Evolutionary conservation across 2,797 vertebrate species (phyloP).

Genomic region (Ispidina lecontei): DNA sequence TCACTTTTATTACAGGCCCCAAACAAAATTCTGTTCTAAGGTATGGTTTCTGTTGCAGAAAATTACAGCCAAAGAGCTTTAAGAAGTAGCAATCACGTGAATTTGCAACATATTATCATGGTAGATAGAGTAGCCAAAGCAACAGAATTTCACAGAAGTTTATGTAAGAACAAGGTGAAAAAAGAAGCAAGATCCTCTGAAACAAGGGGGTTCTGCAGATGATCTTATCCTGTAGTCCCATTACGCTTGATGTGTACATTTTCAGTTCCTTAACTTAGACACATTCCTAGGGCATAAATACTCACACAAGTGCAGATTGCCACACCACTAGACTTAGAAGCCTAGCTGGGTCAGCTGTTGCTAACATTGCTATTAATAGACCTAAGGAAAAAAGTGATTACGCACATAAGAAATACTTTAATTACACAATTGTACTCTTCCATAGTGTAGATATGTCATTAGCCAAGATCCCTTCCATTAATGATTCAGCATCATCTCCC

Average conservation of each 20-base stretch:
- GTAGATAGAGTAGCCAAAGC: neutral
- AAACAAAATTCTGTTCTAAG: neutral
- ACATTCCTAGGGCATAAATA: neutral
- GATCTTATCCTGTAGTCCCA: neutral
- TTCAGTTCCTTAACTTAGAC: neutral
- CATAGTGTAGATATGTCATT: neutral
- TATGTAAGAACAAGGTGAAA: neutral
- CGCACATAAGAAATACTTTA: neutral
- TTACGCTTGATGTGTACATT: accelerated
- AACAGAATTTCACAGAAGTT: neutral
- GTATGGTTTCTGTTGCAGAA: neutral
- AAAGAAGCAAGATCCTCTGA: neutral
- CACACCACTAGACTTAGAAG: neutral
- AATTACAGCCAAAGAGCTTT: neutral
- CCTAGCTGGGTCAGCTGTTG: neutral
- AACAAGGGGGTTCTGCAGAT: neutral
- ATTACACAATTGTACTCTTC: neutral
- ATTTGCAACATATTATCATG: neutral
- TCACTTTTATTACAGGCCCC: neutral
- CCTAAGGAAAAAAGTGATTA: neutral
- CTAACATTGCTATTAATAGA: neutral
- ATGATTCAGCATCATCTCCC: too few relatives aligned
- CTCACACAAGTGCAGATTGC: neutral
- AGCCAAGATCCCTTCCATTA: neutral
- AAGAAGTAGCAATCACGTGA: neutral